Evolutionary conservation across 2,113 vertebrate species (phyloP).

Genomic region (Chaetura pelagica): DNA sequence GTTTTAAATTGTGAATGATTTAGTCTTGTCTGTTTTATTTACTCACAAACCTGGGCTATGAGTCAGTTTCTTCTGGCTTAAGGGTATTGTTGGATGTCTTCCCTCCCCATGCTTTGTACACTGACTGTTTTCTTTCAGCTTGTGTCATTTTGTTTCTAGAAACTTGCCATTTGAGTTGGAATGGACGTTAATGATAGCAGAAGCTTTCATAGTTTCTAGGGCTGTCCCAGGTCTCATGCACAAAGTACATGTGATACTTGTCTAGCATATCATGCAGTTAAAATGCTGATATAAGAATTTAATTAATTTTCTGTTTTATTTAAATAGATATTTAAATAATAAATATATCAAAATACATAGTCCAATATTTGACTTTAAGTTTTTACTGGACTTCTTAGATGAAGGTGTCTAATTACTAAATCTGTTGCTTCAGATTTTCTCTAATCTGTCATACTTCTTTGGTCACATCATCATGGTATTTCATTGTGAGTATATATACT

Average conservation of each 20-base stretch:
- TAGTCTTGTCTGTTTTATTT: neutral
- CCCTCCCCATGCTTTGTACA: neutral
- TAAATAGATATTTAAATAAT: no score
- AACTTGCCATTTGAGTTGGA: neutral
- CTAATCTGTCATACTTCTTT: neutral
- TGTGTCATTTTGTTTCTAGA: neutral
- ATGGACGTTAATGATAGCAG: neutral
- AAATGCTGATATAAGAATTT: neutral
- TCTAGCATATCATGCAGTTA: neutral
- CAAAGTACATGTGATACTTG: neutral
- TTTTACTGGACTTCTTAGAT: neutral
- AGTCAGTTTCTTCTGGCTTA: neutral
- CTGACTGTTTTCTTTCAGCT: neutral
- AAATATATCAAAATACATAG: no score
- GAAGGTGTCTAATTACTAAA: neutral
- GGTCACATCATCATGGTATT: neutral
- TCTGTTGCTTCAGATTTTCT: neutral
- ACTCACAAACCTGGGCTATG: neutral
- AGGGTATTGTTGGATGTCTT: neutral
- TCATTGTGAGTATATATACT: neutral
- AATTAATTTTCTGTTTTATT: neutral
- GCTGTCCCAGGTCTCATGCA: neutral
- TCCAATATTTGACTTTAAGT: neutral
- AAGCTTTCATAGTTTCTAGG: neutral
- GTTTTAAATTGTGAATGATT: neutral